Evolutionary conservation across 2,888 invertebrate species (phyloP).

Genomic region (Homarus gammarus): DNA sequence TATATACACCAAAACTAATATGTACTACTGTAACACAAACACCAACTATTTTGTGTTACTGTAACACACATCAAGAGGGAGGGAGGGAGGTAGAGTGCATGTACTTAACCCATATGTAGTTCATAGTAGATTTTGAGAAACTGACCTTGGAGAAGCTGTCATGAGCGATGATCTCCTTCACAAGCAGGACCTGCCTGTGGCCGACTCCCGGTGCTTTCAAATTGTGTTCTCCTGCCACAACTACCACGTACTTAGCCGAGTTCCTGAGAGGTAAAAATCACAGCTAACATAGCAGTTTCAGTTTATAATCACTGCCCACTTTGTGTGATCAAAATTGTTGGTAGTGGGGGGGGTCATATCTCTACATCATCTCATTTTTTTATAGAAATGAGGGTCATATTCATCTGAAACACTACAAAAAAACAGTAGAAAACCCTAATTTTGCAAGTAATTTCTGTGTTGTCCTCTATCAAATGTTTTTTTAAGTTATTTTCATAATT

Average conservation of each 20-base stretch:
- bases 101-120: not conserved
- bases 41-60: too few species aligned
- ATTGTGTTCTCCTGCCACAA: conserved; percentile 56
- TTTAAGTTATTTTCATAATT: too few species aligned
- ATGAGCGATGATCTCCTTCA: conserved; percentile 24
- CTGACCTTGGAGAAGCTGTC: conserved; percentile 35
- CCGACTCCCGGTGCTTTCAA: not conserved
- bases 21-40: too few species aligned
- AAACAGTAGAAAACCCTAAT: too few species aligned
- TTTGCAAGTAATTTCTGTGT: too few species aligned
- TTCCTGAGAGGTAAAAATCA: conserved; percentile 16
- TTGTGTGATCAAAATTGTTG: too few species aligned
- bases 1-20: not conserved
- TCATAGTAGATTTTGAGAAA: not conserved
- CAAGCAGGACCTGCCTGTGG: conserved; percentile 14
- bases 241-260: conserved; percentile 13
- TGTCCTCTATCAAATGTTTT: too few species aligned
- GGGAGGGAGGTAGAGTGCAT: not conserved
- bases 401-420: too few species aligned
- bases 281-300: too few species aligned
- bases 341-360: too few species aligned
- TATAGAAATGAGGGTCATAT: too few species aligned
- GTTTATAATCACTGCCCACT: conserved; percentile 11
- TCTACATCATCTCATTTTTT: too few species aligned
- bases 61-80: not conserved